These are phyloP conservation scores for Gymnocheta viridis DNA, from an alignment of 2,888 invertebrate genomes.

Conservation along the genomic window DNA sequence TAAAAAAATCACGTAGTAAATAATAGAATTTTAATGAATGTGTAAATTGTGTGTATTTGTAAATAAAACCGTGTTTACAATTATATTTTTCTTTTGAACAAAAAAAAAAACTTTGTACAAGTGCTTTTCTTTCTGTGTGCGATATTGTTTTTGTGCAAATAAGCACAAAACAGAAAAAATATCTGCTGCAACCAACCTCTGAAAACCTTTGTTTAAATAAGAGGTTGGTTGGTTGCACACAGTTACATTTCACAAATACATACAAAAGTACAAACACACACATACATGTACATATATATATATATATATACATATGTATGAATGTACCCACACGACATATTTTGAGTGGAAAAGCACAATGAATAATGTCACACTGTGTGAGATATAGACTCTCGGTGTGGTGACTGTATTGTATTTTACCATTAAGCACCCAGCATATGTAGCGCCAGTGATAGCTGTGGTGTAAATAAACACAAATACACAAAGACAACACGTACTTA, in stretches of 20 bases:
- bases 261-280: not conserved
- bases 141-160: slow-evolving; percentile 45
- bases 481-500: slow-evolving; percentile 28
- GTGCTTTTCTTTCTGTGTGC: slow-evolving; percentile 7
- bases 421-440: not conserved
- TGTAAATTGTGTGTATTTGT: slow-evolving; percentile 50
- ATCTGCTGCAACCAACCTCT: slow-evolving; percentile 27
- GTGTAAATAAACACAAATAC: slow-evolving; percentile 37
- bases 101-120: not conserved
- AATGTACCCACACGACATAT: not conserved
- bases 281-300: not conserved
- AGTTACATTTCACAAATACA: slow-evolving; percentile 31
- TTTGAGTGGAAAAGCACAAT: slow-evolving; percentile 16
- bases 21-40: slow-evolving; percentile 66
- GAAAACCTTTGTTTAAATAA: slow-evolving; percentile 56
- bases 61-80: slow-evolving; percentile 42
- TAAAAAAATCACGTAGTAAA: slow-evolving; percentile 51
- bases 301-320: not conserved
- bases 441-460: slow-evolving; percentile 2
- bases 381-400: not conserved
- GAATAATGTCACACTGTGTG: slow-evolving; percentile 42
- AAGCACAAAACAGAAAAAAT: slow-evolving; percentile 15
- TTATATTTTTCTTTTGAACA: slow-evolving; percentile 36
- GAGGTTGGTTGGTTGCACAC: slow-evolving; percentile 32
- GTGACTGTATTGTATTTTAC: slow-evolving; percentile 25